Percentiles rank a stretch among this genome's conserved stretches.
phyloP scores from a whole-genome alignment of 92 coral and sea anemone species.

The Meandrina meandrites region DNA sequence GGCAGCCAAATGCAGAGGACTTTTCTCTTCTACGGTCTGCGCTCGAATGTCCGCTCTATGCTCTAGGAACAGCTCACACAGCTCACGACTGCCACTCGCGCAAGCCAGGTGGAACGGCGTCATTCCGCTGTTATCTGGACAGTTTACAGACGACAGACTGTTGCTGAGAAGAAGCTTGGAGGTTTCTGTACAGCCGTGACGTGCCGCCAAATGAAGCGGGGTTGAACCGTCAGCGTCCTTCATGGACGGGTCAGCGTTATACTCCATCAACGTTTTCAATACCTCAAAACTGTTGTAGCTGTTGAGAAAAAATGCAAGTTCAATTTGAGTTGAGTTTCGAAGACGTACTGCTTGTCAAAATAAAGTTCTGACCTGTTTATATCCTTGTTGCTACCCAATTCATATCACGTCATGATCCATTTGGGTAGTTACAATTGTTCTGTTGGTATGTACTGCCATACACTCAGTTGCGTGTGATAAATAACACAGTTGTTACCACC shows the following conservation, averaged over 20 bases:
- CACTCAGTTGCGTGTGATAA: no score
- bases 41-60: constrained; percentile 24
- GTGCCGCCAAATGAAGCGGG: constrained; percentile 62
- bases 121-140: constrained; percentile 46
- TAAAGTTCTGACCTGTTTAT: no score
- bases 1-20: constrained; percentile 52
- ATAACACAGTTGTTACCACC: no score
- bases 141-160: constrained; percentile 32
- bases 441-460: no score
- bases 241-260: constrained; percentile 50
- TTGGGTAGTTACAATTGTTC: no score
- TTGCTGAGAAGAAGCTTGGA: constrained; percentile 33
- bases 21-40: constrained; percentile 39
- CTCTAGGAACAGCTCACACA: constrained; percentile 40
- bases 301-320: background rate
- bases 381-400: no score
- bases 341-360: no score
- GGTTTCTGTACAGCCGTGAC: constrained; percentile 39
- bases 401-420: no score
- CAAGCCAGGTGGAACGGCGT: constrained; percentile 60
- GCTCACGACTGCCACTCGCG: constrained; percentile 30
- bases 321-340: no score
- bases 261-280: constrained; percentile 36
- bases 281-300: constrained; percentile 55
- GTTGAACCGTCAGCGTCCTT: constrained; percentile 59